A percentile compares a stretch with the other conserved stretches of the same genome.
Evolutionary conservation across 2,797 vertebrate genomes (phyloP).

Genomic region (Pangasius macronema): DNA sequence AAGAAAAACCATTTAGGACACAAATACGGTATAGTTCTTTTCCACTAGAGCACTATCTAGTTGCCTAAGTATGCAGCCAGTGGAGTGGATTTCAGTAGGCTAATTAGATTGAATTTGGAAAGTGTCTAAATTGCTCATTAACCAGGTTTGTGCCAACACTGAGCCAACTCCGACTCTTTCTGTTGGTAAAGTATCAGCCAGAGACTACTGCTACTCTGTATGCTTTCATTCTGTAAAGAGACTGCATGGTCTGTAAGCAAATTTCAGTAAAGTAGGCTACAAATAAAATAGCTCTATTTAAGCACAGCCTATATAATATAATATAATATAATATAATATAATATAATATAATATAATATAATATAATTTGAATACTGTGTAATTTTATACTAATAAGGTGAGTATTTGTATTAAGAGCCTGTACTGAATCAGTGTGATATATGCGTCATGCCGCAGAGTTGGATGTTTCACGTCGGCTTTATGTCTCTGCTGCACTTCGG

Average conservation of each 20-base stretch:
- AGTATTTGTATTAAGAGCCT: background rate
- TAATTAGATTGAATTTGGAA: slow-evolving; percentile 13
- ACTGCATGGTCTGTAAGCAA: background rate
- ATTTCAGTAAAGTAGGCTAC: background rate
- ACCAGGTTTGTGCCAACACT: background rate
- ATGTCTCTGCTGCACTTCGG: slow-evolving; percentile 3
- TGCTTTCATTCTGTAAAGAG: background rate
- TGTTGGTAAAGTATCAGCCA: background rate
- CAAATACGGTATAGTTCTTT: background rate
- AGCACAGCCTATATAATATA: background rate
- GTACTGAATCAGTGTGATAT: background rate
- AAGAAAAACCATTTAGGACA: background rate
- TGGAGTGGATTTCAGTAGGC: background rate
- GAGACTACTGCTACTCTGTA: background rate
- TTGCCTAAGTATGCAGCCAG: background rate
- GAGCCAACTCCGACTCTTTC: background rate
- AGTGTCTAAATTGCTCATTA: slow-evolving; percentile 17
- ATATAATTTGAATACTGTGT: too few species aligned
- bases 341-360: too few species aligned
- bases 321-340: too few species aligned
- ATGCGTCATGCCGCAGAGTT: background rate
- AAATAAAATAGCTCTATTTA: background rate
- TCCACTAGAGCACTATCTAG: background rate
- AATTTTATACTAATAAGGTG: background rate
- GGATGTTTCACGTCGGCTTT: background rate